Conservation (phyloP, 2,797 vertebrate genomes). For the Channa striata region DNA sequence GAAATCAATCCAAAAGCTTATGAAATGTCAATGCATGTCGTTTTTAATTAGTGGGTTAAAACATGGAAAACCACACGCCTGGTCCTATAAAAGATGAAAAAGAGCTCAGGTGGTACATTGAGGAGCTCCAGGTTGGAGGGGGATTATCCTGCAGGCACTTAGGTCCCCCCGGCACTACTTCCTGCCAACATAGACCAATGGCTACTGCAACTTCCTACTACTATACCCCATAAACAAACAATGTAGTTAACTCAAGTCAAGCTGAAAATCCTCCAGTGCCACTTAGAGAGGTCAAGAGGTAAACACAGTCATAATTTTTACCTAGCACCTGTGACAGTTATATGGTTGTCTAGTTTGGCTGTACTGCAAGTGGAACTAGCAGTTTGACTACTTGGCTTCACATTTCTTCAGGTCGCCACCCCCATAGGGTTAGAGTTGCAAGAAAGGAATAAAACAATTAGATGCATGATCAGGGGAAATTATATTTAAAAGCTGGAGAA, state of each 20-base stretch:
- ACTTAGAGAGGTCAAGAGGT: conserved; percentile 78
- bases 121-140: conserved; percentile 50
- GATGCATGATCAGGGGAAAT: conserved; percentile 25
- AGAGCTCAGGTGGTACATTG: conserved; percentile 51
- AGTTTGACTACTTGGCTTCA: conserved; percentile 64
- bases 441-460: conserved; percentile 25
- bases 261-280: conserved; percentile 77
- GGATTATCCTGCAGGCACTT: conserved; percentile 58
- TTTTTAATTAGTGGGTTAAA: conserved; percentile 41
- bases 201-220: conserved; percentile 73
- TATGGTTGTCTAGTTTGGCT: conserved; percentile 65
- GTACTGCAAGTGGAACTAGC: conserved; percentile 55
- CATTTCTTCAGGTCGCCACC: conserved; percentile 25
- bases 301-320: conserved; percentile 72
- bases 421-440: background rate
- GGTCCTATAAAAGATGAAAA: conserved; percentile 61
- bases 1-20: conserved; percentile 6
- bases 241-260: conserved; percentile 77
- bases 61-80: conserved; percentile 36
- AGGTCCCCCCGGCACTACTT: conserved; percentile 52
- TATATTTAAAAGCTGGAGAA: background rate
- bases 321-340: conserved; percentile 71
- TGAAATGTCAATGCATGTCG: conserved; percentile 13
- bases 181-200: conserved; percentile 70
- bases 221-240: conserved; percentile 77